A percentile compares a stretch with the other conserved stretches of the same genome.
phyloP scores from a whole-genome alignment of 2,888 invertebrate species.

The Noctua pronuba region DNA sequence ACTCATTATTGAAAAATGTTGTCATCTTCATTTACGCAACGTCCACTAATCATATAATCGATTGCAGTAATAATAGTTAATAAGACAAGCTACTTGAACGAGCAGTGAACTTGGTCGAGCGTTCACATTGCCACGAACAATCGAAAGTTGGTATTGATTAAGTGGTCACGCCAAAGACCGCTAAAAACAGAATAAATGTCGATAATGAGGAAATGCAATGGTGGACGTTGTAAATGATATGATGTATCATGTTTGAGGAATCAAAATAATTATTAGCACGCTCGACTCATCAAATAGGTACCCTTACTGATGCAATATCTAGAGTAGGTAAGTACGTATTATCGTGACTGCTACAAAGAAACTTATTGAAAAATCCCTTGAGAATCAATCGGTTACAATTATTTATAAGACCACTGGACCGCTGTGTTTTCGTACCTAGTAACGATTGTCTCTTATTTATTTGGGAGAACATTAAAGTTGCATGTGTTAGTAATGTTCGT shows the following conservation, averaged over 20 bases:
- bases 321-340: neutral
- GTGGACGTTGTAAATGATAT: neutral
- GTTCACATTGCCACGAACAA: constrained; percentile 62
- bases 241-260: neutral
- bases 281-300: neutral
- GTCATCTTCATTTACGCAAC: constrained; percentile 20
- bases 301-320: neutral
- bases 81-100: constrained; percentile 43
- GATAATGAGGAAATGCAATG: constrained; percentile 21
- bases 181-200: constrained; percentile 14
- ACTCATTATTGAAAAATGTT: neutral
- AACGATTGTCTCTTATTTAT: neutral
- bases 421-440: neutral
- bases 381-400: neutral
- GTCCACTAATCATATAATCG: constrained; percentile 24
- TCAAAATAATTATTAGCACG: neutral
- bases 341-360: neutral
- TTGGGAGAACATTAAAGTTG: neutral
- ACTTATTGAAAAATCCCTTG: neutral
- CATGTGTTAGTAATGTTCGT: neutral
- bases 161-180: constrained; percentile 30
- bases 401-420: neutral
- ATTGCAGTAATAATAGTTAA: constrained; percentile 28
- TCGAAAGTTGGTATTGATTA: constrained; percentile 59
- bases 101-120: constrained; percentile 71